phyloP scores from a whole-genome alignment of 1,140 invertebrate species.

The Drosophila truncata region DNA sequence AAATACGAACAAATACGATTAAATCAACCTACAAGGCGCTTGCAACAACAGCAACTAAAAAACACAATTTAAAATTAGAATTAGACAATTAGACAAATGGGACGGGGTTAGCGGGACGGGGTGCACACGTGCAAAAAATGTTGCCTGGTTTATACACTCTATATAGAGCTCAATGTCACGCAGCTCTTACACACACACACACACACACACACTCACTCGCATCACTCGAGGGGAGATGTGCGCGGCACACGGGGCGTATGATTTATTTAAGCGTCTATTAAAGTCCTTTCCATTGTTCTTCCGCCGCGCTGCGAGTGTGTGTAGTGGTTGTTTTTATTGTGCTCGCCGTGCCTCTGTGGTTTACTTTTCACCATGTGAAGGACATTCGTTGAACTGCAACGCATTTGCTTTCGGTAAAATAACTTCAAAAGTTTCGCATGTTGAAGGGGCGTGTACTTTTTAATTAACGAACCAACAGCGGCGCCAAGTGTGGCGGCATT shows the following conservation, averaged over 20 bases:
- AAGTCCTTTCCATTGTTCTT: constrained; percentile 63
- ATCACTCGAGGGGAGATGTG: constrained; percentile 21
- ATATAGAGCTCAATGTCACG: constrained; percentile 68
- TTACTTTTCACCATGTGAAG: constrained; percentile 56
- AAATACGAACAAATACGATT: constrained; percentile 49
- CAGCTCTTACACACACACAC: constrained; percentile 20
- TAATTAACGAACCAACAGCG: constrained; percentile 52
- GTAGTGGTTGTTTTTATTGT: constrained; percentile 31
- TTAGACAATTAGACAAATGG: constrained; percentile 75
- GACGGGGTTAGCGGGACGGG: too few relatives aligned
- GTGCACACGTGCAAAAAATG: constrained; percentile 55
- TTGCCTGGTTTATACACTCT: constrained; percentile 10
- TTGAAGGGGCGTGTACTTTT: constrained; percentile 42
- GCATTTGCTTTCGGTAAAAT: constrained; percentile 41
- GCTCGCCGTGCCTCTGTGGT: constrained; percentile 9
- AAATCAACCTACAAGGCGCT: constrained; percentile 37
- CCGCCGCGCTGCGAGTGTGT: constrained; percentile 18
- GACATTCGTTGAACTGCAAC: constrained; percentile 71
- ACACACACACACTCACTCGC: background rate
- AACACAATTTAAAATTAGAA: constrained; percentile 75
- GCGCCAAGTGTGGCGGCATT: constrained; percentile 11
- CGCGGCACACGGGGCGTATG: constrained; percentile 65
- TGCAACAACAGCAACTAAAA: constrained; percentile 30
- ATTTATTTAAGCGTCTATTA: constrained; percentile 79
- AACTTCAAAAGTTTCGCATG: constrained; percentile 58